phyloP scores from a whole-genome alignment of 2,113 vertebrate species.

The Thomomys bottae region DNA sequence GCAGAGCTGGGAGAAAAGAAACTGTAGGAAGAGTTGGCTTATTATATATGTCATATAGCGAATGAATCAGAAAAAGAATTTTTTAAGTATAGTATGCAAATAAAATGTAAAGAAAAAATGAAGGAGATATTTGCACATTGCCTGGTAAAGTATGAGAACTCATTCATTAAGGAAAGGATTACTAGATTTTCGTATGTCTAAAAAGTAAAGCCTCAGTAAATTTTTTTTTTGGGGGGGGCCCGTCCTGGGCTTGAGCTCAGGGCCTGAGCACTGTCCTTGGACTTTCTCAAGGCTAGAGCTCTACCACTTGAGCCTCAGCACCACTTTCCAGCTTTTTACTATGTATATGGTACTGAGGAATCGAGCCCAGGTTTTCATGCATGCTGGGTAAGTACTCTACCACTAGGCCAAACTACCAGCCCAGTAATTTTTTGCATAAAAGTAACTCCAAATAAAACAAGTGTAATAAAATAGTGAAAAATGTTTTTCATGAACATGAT shows the following conservation, averaged over 20 bases:
- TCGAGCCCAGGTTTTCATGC: too few species aligned
- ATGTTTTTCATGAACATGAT: slow-evolving; percentile 6
- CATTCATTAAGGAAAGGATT: slow-evolving; percentile 22
- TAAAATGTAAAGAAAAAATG: not conserved
- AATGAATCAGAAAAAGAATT: not conserved
- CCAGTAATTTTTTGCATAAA: too few species aligned
- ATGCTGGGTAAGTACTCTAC: too few species aligned
- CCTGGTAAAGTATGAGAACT: not conserved
- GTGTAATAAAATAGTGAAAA: slow-evolving; percentile 8
- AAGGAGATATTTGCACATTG: not conserved
- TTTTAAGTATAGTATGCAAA: slow-evolving; percentile 23
- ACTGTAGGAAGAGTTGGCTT: not conserved
- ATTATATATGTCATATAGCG: not conserved
- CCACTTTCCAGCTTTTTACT: too few species aligned
- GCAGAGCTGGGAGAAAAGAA: not conserved
- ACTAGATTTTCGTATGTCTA: not conserved
- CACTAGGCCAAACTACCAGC: too few species aligned
- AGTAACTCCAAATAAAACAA: slow-evolving; percentile 17
- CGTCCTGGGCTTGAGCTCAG: too few species aligned
- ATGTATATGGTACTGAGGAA: too few species aligned
- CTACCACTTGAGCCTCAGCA: too few species aligned
- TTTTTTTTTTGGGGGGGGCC: not conserved
- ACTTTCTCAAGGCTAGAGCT: too few species aligned
- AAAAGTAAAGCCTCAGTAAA: not conserved
- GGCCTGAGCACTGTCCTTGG: too few species aligned